phyloP scores from a whole-genome alignment of 2,113 vertebrate genomes.

The Thryonomys swinderianus region DNA sequence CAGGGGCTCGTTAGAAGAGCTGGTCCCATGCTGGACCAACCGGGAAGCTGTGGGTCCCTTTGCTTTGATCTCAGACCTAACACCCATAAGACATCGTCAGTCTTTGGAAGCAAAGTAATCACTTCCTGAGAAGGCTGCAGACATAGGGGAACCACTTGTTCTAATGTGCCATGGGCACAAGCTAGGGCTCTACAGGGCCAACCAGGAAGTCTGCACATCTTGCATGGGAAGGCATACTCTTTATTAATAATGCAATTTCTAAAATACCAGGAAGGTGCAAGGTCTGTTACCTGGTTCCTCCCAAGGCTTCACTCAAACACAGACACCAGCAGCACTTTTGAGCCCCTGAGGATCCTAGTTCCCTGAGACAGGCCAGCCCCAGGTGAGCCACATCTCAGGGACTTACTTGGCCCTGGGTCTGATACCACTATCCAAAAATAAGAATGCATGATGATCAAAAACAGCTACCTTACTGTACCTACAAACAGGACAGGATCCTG shows the following conservation, averaged over 20 bases:
- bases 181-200: not conserved
- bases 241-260: not conserved
- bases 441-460: constrained; percentile 51
- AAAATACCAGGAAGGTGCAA: not conserved
- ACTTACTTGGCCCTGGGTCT: not conserved
- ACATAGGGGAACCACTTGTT: not conserved
- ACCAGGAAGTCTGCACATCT: not conserved
- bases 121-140: not conserved
- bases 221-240: not conserved
- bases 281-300: not conserved
- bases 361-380: not conserved
- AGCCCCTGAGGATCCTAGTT: not conserved
- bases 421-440: not conserved
- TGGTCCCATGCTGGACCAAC: not conserved
- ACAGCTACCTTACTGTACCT: constrained; percentile 89
- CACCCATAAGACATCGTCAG: not conserved
- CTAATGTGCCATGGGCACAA: not conserved
- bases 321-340: not conserved
- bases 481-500: constrained; percentile 91
- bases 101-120: not conserved
- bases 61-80: not conserved
- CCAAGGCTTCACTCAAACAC: not conserved
- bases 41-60: not conserved
- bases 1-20: not conserved
- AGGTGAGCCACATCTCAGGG: not conserved